A percentile compares a stretch with the other conserved stretches of the same genome.
Conservation (phyloP, 2,113 vertebrate genomes). For the Oncorhynchus masou region DNA sequence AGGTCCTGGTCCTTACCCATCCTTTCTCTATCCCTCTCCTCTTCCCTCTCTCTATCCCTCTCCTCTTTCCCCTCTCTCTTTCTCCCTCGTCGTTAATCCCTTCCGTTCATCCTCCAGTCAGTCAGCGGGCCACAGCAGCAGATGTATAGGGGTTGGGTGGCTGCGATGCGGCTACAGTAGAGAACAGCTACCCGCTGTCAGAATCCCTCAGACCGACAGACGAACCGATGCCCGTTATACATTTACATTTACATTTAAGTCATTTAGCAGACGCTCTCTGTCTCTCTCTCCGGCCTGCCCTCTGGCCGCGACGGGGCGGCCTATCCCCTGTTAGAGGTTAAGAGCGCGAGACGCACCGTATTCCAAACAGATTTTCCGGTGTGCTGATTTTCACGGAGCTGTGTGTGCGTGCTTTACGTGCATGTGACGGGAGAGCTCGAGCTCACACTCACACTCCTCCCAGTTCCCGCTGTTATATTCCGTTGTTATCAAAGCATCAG, state of each 20-base stretch:
- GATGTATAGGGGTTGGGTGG: conserved; percentile 42
- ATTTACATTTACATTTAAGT: no score
- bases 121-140: conserved; percentile 59
- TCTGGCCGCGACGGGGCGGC: background rate
- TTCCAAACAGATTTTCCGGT: conserved; percentile 25
- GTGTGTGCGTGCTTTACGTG: conserved; percentile 37
- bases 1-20: conserved; percentile 98
- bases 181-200: conserved; percentile 14
- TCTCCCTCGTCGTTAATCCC: conserved; percentile 59
- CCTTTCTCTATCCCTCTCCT: conserved; percentile 56
- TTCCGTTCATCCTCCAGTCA: conserved; percentile 64
- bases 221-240: background rate
- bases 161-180: conserved; percentile 41
- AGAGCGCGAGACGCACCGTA: background rate
- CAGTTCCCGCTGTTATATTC: conserved; percentile 39
- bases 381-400: conserved; percentile 56
- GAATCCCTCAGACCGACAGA: background rate
- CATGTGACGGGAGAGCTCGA: conserved; percentile 48
- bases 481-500: conserved; percentile 30
- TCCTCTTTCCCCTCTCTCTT: conserved; percentile 21
- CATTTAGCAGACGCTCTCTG: no score
- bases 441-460: conserved; percentile 45
- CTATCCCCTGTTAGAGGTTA: background rate
- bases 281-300: background rate
- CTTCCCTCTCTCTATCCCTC: conserved; percentile 51